phyloP scores from a whole-genome alignment of 2,888 invertebrate genomes.

The Piscicola geometra region DNA sequence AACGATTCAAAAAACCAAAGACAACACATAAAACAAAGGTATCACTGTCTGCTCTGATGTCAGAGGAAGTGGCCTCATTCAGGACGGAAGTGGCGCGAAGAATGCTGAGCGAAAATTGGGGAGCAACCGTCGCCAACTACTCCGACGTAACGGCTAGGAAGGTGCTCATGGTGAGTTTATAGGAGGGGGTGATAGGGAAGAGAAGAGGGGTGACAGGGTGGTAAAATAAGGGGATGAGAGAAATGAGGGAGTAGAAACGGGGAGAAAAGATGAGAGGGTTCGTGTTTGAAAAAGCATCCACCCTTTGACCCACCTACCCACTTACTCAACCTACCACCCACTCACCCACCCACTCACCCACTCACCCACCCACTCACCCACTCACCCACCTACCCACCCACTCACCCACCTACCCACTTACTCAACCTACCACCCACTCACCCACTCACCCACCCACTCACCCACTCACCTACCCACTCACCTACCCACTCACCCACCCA shows the following conservation, averaged over 20 bases:
- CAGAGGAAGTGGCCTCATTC: constrained; percentile 35
- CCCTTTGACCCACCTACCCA: too few relatives aligned
- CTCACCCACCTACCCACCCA: too few relatives aligned
- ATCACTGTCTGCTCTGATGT: constrained; percentile 35
- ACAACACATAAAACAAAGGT: constrained; percentile 31
- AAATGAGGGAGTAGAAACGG: not conserved
- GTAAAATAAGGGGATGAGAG: not conserved
- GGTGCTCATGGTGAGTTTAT: constrained; percentile 1
- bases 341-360: too few relatives aligned
- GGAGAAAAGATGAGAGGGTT: not conserved
- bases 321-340: too few relatives aligned
- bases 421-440: too few relatives aligned
- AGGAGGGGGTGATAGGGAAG: too few relatives aligned
- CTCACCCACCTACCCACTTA: too few relatives aligned
- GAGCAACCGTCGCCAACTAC: constrained; percentile 3
- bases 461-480: too few relatives aligned
- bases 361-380: too few relatives aligned
- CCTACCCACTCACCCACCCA: too few relatives aligned
- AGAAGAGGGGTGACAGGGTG: not conserved
- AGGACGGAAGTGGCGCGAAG: constrained; percentile 39
- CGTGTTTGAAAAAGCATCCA: not conserved
- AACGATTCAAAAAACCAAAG: not conserved
- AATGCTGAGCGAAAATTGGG: constrained; percentile 36
- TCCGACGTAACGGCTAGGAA: not conserved
- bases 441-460: too few relatives aligned